Conservation (phyloP, 2,797 vertebrate genomes). For the Syndactyla subalaris region DNA sequence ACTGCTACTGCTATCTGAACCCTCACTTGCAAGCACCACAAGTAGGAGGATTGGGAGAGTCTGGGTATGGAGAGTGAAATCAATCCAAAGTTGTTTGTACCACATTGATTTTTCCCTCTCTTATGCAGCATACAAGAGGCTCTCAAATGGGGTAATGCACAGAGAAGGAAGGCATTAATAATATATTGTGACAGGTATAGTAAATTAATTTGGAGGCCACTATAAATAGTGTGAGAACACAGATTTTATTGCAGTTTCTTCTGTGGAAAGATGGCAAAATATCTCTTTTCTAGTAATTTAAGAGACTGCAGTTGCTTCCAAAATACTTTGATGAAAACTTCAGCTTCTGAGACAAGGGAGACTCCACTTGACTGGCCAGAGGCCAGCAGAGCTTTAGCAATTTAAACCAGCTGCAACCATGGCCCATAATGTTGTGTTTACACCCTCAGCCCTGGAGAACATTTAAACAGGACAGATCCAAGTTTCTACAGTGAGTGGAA, state of each 20-base stretch:
- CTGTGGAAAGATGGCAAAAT: constrained; percentile 45
- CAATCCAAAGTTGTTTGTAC: neutral
- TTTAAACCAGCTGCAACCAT: constrained; percentile 49
- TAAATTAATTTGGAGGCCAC: constrained; percentile 44
- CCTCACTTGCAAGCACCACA: neutral
- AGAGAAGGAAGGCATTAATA: constrained; percentile 31
- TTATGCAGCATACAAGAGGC: neutral
- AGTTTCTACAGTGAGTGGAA: constrained; percentile 48
- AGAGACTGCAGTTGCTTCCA: constrained; percentile 35
- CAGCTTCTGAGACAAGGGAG: constrained; percentile 23
- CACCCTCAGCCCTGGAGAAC: constrained; percentile 59
- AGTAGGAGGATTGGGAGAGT: neutral
- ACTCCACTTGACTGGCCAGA: constrained; percentile 21
- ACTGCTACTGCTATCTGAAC: neutral
- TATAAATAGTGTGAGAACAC: constrained; percentile 1
- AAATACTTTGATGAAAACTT: constrained; percentile 39
- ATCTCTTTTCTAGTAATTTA: constrained; percentile 31
- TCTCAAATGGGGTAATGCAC: constrained; percentile 22
- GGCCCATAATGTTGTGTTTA: constrained; percentile 41
- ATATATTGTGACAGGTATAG: constrained; percentile 19
- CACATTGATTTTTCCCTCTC: neutral
- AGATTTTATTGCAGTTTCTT: constrained; percentile 28
- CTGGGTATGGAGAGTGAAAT: neutral
- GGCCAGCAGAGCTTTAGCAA: constrained; percentile 42
- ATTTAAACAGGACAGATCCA: constrained; percentile 52